Evolutionary conservation across 1,140 invertebrate species (phyloP).

Genomic region (Saccostrea echinata): DNA sequence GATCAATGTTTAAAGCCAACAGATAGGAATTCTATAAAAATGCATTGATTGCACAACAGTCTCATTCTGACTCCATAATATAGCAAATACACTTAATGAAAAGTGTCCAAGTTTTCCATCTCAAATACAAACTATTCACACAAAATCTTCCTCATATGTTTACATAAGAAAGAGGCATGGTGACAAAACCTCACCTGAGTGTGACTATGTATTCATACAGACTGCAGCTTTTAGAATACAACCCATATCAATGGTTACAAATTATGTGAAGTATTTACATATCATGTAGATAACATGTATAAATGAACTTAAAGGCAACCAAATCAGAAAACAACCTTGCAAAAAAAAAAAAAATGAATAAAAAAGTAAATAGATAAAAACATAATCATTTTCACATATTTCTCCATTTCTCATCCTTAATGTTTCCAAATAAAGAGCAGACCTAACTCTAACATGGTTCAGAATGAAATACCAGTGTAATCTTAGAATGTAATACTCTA

Average conservation of each 20-base stretch:
- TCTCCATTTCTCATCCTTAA: too few relatives aligned
- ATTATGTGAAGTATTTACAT: too few relatives aligned
- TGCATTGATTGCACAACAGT: background rate
- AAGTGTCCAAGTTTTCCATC: background rate
- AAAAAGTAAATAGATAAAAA: too few relatives aligned
- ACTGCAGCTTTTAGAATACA: background rate
- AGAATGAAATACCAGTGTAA: too few relatives aligned
- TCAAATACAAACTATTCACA: background rate
- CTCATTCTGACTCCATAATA: background rate
- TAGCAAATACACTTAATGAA: background rate
- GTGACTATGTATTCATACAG: background rate
- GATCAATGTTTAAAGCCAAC: background rate
- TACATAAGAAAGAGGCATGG: background rate
- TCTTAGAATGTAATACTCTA: too few relatives aligned
- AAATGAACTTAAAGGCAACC: too few relatives aligned
- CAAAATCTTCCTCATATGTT: background rate
- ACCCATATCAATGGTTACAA: background rate
- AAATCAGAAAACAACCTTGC: too few relatives aligned
- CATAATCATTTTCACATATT: too few relatives aligned
- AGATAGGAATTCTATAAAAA: background rate
- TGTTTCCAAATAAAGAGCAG: too few relatives aligned
- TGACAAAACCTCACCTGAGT: background rate
- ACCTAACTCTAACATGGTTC: too few relatives aligned
- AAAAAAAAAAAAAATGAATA: too few relatives aligned
- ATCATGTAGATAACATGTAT: too few relatives aligned